Percentiles rank a stretch among this genome's conserved stretches.
Conservation (phyloP, 1,140 invertebrate genomes). For the Sogatella furcifera region DNA sequence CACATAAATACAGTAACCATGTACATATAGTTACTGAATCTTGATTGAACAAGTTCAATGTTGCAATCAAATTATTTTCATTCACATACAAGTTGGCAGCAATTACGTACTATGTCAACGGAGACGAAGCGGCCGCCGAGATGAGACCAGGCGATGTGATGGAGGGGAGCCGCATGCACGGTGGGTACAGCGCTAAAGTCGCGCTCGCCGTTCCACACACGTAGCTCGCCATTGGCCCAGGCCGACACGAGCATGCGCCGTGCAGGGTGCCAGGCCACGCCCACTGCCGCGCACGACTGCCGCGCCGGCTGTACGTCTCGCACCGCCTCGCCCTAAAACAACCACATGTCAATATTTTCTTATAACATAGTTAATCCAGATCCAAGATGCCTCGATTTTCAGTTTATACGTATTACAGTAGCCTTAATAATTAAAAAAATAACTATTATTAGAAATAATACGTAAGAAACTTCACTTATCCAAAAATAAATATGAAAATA, state of each 20-base stretch:
- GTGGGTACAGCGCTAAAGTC: slow-evolving; percentile 62
- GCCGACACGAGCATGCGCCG: slow-evolving; percentile 68
- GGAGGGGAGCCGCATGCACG: slow-evolving; percentile 62
- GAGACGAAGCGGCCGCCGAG: slow-evolving; percentile 73
- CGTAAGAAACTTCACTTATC: too few relatives aligned
- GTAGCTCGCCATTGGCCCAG: slow-evolving; percentile 85
- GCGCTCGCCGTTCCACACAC: slow-evolving; percentile 60
- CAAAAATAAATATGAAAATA: too few relatives aligned
- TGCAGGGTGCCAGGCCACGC: slow-evolving; percentile 81
- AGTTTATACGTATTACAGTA: too few relatives aligned
- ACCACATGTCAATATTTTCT: slow-evolving; percentile 12
- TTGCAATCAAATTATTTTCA: too few relatives aligned
- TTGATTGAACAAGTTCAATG: too few relatives aligned
- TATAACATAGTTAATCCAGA: too few relatives aligned
- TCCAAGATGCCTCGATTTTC: too few relatives aligned
- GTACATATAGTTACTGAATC: too few relatives aligned
- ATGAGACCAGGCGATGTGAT: slow-evolving; percentile 64
- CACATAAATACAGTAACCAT: too few relatives aligned
- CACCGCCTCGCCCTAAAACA: slow-evolving; percentile 58
- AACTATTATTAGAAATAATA: too few relatives aligned
- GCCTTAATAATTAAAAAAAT: too few relatives aligned
- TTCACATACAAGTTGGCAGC: too few relatives aligned
- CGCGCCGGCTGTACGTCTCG: slow-evolving; percentile 65
- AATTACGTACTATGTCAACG: slow-evolving; percentile 49
- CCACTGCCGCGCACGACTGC: slow-evolving; percentile 63